phyloP scores from a whole-genome alignment of 92 coral and sea anemone genomes.

The Epizoanthus stellaris region DNA sequence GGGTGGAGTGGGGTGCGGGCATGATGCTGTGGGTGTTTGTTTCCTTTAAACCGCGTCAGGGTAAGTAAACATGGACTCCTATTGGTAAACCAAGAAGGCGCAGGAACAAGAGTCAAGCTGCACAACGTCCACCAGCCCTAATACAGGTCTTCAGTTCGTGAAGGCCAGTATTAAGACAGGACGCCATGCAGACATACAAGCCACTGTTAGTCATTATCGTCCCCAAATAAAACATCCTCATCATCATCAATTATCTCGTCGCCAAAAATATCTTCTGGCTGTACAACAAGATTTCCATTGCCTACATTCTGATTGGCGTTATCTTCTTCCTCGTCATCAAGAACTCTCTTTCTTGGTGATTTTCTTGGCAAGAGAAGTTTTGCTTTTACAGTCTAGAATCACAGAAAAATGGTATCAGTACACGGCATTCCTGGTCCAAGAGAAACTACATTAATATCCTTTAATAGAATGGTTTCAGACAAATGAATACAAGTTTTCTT shows the following conservation, averaged over 20 bases:
- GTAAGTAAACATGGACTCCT: too few species aligned
- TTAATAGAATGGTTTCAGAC: background rate
- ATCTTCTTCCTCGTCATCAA: slow-evolving; percentile 57
- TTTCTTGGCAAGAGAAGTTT: slow-evolving; percentile 68
- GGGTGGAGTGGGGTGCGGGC: too few species aligned
- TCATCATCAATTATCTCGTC: background rate
- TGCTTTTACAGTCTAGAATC: slow-evolving; percentile 61
- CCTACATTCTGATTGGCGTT: background rate
- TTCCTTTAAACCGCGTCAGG: too few species aligned
- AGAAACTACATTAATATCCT: background rate
- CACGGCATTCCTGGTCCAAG: background rate
- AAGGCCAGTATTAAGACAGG: background rate
- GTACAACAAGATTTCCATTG: background rate
- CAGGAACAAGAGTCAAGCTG: too few species aligned
- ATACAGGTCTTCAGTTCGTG: background rate
- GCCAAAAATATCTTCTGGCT: background rate
- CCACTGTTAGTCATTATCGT: background rate
- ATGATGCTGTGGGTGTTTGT: too few species aligned
- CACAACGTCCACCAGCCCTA: background rate
- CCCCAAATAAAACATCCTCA: background rate
- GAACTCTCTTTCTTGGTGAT: slow-evolving; percentile 79
- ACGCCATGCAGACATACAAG: background rate
- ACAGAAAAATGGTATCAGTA: background rate
- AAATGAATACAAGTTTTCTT: background rate
- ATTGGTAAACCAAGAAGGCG: too few species aligned